Base-by-base conservation (phyloP, 1,140 invertebrate species). In the Temnothorax nylanderi region DNA sequence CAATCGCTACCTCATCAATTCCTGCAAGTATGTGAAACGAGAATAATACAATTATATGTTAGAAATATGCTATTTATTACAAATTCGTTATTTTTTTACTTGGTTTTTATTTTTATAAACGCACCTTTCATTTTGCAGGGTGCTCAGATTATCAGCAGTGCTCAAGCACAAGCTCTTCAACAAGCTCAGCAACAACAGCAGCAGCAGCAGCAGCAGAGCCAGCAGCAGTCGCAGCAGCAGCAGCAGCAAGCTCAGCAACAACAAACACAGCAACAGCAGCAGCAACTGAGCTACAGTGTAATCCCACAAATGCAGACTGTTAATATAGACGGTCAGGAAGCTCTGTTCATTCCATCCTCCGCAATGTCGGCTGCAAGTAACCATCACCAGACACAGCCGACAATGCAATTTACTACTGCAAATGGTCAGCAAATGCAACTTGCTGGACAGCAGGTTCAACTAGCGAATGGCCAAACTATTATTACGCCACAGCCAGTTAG, bases 241-340 rank as follows among this genome's bases (percentile, higher is more conserved):
- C 69, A 75, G 34, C 72, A 75, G 34, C 71, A 74, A 41, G 54
- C 13, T 6, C 95, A 93, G 92, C 92, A 91, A 49, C 94, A 95
- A 82, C 94, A 96, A 44, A 89, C 88, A 76, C 94, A 89, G 37
- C 94, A 93, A 80, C 94, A 95, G 88, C 95, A 95, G 89, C 96
- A 95, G 91, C 95, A 94, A 92, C 92, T 95, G 77, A 97, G 96
- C 18, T 97, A 97, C 92, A 97, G 96, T 86, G 95, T 97, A 2
- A 95, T 96, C 47, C 95, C 96, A 41, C 97, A 97, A 54, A 97
- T 98, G 96, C 98, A 99, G 94, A 98, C 98, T 0, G 97, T 99
- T 10, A 98, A 98, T 32, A 97, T 99, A 7, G 98, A 99, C 94
- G 98, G 98, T 0, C 98, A 99, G 93, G 98, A 99, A 93, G 98